phyloP scores from a whole-genome alignment of 2,888 invertebrate genomes.

The Leptopilina syphax region DNA sequence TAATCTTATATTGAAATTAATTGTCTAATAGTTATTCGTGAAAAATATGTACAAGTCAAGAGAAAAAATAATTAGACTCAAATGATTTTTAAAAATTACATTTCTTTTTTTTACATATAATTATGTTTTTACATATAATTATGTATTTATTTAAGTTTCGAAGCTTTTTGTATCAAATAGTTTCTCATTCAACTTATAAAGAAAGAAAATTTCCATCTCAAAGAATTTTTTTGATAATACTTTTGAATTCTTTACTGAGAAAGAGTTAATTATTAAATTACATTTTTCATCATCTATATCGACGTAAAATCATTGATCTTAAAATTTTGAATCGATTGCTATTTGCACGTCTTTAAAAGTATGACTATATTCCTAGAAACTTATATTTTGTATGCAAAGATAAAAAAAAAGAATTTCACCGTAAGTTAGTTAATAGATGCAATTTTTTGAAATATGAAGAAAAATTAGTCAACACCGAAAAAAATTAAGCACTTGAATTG shows the following conservation, averaged over 20 bases:
- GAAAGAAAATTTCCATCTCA: not conserved
- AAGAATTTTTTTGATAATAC: too few species aligned
- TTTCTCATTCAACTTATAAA: slow-evolving; percentile 34
- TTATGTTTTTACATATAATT: slow-evolving; percentile 9
- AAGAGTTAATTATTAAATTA: too few species aligned
- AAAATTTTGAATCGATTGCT: slow-evolving; percentile 47
- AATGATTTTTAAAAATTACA: slow-evolving; percentile 11
- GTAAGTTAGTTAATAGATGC: slow-evolving; percentile 37
- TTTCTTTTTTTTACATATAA: slow-evolving; percentile 23
- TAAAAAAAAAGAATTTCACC: slow-evolving; percentile 33
- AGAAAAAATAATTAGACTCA: not conserved
- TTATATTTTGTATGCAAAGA: slow-evolving; percentile 56
- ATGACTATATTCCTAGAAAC: slow-evolving; percentile 52
- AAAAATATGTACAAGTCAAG: slow-evolving; percentile 5
- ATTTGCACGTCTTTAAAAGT: slow-evolving; percentile 42
- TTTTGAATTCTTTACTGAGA: too few species aligned
- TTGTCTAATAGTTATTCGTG: slow-evolving; percentile 1
- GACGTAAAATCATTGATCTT: not conserved
- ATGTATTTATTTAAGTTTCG: not conserved
- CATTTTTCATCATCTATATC: slow-evolving; percentile 41
- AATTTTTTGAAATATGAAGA: slow-evolving; percentile 47
- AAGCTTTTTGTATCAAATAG: slow-evolving; percentile 49
- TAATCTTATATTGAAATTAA: not conserved
- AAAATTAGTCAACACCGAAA: slow-evolving; percentile 46
- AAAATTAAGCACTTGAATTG: slow-evolving; percentile 54